Evolutionary conservation across 2,113 vertebrate species (phyloP).

Genomic region (Strix uralensis): DNA sequence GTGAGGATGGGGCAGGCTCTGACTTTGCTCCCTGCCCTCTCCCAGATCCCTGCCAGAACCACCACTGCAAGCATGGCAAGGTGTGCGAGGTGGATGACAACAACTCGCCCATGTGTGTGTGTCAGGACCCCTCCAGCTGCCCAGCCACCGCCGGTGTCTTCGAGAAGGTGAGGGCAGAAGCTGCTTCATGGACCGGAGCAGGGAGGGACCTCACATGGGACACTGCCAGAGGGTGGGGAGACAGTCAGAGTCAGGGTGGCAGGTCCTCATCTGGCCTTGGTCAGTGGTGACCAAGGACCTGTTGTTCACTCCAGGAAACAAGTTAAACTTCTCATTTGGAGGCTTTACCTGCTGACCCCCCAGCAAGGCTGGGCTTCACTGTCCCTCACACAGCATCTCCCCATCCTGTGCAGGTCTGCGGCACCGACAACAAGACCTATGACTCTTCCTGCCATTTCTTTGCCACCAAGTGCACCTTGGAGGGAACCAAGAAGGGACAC

Average conservation of each 20-base stretch:
- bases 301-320: background rate
- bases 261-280: background rate
- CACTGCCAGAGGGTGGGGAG: background rate
- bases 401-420: conserved; percentile 82
- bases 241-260: background rate
- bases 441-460: conserved; percentile 98
- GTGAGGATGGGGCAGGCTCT: background rate
- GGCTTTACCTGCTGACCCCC: background rate
- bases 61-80: conserved; percentile 98
- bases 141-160: conserved; percentile 82
- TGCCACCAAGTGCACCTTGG: conserved; percentile 95
- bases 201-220: background rate
- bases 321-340: background rate
- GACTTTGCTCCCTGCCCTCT: background rate
- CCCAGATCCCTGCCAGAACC: conserved; percentile 91
- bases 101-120: conserved; percentile 96
- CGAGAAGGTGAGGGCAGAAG: conserved; percentile 84
- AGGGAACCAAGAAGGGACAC: conserved; percentile 99
- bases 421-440: conserved; percentile 98
- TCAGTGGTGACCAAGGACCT: background rate
- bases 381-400: background rate
- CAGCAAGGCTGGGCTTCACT: background rate
- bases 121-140: conserved; percentile 94
- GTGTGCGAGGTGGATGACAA: conserved; percentile 93
- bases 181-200: background rate